Conservation (phyloP, 1,140 invertebrate genomes). For the Aphaenogaster ashmeadi region DNA sequence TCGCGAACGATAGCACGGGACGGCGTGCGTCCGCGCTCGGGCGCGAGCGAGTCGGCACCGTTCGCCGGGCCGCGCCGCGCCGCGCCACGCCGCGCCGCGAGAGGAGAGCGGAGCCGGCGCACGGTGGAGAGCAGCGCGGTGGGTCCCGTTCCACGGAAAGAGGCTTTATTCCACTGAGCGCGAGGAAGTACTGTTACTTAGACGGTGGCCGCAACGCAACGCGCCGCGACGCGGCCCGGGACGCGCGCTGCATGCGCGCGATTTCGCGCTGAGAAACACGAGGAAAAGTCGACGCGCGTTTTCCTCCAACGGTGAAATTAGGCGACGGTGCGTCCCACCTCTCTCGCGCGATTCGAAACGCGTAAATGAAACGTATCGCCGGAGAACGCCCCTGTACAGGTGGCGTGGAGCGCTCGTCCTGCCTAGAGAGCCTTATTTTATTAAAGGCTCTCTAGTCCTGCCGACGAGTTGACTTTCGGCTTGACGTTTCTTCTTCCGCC, state of each 20-base stretch:
- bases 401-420: neutral
- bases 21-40: conserved; percentile 26
- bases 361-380: neutral
- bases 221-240: conserved; percentile 55
- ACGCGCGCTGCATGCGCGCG: conserved; percentile 56
- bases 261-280: neutral
- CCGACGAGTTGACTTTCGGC: neutral
- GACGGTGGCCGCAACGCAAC: conserved; percentile 68
- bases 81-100: neutral
- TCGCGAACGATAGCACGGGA: conserved; percentile 66
- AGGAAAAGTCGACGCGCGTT: too few relatives aligned
- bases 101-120: conserved; percentile 52
- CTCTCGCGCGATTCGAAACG: neutral
- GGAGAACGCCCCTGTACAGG: neutral
- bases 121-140: conserved; percentile 60
- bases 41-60: conserved; percentile 17
- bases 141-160: conserved; percentile 81
- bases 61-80: conserved; percentile 14
- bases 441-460: too few relatives aligned
- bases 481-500: neutral
- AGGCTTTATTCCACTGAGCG: conserved; percentile 74
- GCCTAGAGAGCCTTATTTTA: too few relatives aligned
- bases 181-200: conserved; percentile 82
- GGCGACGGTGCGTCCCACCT: too few relatives aligned
- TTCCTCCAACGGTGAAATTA: too few relatives aligned